Percentiles rank a stretch among this genome's conserved stretches.
Conservation (phyloP, 2,113 vertebrate genomes). For the Rhodinocichla rosea region DNA sequence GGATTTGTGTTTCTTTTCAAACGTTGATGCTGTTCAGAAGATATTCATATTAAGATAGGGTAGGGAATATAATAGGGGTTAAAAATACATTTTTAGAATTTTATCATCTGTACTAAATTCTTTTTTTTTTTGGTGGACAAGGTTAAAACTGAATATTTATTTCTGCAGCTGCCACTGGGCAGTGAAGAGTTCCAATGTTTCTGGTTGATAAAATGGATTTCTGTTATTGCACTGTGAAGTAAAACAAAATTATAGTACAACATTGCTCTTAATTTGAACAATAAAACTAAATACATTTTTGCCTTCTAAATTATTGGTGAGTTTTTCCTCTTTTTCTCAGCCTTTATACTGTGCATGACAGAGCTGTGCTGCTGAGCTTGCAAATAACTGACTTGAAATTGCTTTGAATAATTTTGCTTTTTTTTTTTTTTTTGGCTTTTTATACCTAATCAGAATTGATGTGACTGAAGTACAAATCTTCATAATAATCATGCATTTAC, state of each 20-base stretch:
- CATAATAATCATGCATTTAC: constrained; percentile 98
- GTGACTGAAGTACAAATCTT: constrained; percentile 99
- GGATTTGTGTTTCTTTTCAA: background rate
- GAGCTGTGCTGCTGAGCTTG: constrained; percentile 72
- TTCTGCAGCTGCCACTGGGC: background rate
- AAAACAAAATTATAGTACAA: background rate
- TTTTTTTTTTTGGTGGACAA: constrained; percentile 58
- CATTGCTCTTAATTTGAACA: background rate
- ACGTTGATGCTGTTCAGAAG: background rate
- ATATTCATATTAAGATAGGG: background rate
- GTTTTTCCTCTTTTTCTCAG: background rate
- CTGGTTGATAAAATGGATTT: constrained; percentile 27
- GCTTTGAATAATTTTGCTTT: constrained; percentile 77
- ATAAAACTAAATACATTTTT: background rate
- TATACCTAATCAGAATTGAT: constrained; percentile 94
- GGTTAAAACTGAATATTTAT: constrained; percentile 24
- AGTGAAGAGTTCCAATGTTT: constrained; percentile 28
- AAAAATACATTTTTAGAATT: background rate
- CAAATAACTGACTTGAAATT: constrained; percentile 63
- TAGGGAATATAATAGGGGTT: background rate
- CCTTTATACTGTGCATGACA: constrained; percentile 72
- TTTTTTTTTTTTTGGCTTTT: constrained; percentile 71
- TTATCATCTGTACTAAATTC: background rate
- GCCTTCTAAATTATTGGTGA: constrained; percentile 10
- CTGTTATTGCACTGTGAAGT: constrained; percentile 57